phyloP scores from a whole-genome alignment of 2,888 invertebrate species.

The Cancer borealis region DNA sequence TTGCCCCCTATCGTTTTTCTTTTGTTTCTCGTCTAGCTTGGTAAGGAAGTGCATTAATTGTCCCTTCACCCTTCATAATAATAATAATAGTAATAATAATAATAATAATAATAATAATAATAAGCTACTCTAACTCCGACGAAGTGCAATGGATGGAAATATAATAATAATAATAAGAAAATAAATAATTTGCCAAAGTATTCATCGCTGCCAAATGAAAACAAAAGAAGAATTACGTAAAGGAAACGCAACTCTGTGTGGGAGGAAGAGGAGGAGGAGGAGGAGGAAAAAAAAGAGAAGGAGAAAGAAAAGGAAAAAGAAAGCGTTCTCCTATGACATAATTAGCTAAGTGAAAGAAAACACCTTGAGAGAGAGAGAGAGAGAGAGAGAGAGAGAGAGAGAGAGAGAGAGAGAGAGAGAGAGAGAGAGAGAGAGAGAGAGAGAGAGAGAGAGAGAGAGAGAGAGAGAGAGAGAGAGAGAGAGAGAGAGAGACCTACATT shows the following conservation, averaged over 20 bases:
- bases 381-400: constrained; percentile 40
- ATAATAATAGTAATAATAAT: too few species aligned
- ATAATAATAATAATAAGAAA: not conserved
- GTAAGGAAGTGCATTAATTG: too few species aligned
- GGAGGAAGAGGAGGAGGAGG: not conserved
- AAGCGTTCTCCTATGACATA: not conserved
- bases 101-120: too few species aligned
- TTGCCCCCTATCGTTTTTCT: too few species aligned
- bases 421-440: constrained; percentile 37
- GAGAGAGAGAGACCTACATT: constrained; percentile 20
- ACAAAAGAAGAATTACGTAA: not conserved
- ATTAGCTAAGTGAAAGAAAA: not conserved
- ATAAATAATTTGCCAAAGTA: not conserved
- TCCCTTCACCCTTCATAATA: too few species aligned
- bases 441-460: constrained; percentile 24
- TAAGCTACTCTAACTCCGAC: not conserved
- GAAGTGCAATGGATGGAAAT: too few species aligned
- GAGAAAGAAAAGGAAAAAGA: not conserved
- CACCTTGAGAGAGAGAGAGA: constrained; percentile 1
- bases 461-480: constrained; percentile 20
- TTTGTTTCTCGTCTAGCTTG: too few species aligned
- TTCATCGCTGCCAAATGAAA: not conserved
- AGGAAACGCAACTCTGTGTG: not conserved
- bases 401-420: constrained; percentile 31
- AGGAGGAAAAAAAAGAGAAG: not conserved